Conservation (phyloP, 2,113 vertebrate genomes). For the Lota lota region DNA sequence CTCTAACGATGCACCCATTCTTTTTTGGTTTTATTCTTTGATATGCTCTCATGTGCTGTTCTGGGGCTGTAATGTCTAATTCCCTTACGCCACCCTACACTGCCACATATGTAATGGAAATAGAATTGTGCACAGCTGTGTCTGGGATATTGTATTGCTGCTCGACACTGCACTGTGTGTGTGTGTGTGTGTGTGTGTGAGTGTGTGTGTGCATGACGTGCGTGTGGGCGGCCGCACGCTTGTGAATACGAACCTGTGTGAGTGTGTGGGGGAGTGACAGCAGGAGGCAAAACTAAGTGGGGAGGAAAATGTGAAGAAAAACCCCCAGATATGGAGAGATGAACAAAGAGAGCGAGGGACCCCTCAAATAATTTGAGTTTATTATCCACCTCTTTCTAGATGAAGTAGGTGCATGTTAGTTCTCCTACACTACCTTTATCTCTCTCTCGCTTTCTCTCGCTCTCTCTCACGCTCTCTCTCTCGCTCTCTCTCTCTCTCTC, state of each 20-base stretch:
- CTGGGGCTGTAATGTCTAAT: conserved; percentile 11
- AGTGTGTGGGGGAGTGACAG: background rate
- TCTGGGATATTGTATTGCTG: conserved; percentile 19
- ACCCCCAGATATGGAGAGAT: conserved; percentile 28
- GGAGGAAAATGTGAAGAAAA: conserved; percentile 31
- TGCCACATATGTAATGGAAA: conserved; percentile 39
- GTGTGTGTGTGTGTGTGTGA: conserved; percentile 4
- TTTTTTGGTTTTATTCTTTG: no score
- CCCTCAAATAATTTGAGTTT: background rate
- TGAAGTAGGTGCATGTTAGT: no score
- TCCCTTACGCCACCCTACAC: conserved; percentile 25
- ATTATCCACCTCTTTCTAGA: background rate
- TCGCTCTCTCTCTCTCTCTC: no score
- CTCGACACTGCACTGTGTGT: conserved; percentile 16
- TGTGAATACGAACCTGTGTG: conserved; percentile 7
- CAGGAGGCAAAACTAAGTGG: conserved; percentile 18
- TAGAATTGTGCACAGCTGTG: conserved; percentile 33
- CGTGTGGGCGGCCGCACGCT: no score
- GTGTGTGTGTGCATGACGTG: background rate
- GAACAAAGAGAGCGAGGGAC: background rate
- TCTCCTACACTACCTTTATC: no score
- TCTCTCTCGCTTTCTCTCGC: no score
- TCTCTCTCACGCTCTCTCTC: no score
- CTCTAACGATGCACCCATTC: no score
- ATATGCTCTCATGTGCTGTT: conserved; percentile 3